Evolutionary conservation across 2,113 vertebrate species (phyloP).

Genomic region (Sisor rabdophorus): DNA sequence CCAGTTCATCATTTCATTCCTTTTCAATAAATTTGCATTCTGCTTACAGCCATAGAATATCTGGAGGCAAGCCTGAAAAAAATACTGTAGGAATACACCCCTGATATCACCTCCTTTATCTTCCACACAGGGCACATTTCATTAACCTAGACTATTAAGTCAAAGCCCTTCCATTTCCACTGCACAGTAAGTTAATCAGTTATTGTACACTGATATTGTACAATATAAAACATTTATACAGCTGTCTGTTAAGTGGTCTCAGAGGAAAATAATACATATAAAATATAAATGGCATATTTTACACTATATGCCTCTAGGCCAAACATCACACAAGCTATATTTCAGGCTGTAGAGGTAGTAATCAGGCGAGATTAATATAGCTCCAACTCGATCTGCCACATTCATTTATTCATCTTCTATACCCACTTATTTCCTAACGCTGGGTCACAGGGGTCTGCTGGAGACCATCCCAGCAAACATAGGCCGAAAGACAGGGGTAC

Average conservation of each 20-base stretch:
- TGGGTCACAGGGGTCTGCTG: too few relatives aligned
- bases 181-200: conserved; percentile 3
- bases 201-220: not conserved
- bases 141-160: not conserved
- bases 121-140: not conserved
- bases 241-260: not conserved
- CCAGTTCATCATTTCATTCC: not conserved
- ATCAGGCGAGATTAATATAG: not conserved
- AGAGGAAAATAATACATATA: not conserved
- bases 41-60: not conserved
- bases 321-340: not conserved
- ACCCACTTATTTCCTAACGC: too few relatives aligned
- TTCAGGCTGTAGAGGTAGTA: not conserved
- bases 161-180: not conserved
- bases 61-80: not conserved
- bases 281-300: not conserved
- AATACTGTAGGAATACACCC: not conserved
- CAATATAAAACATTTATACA: too few relatives aligned
- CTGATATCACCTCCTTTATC: too few relatives aligned
- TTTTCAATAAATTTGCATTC: not conserved
- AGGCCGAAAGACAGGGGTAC: too few relatives aligned
- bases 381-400: not conserved
- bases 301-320: not conserved
- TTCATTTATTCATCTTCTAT: too few relatives aligned
- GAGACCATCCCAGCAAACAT: too few relatives aligned